Conservation (phyloP, 2,888 invertebrate species). For the Drosophila flavopinicola region DNA sequence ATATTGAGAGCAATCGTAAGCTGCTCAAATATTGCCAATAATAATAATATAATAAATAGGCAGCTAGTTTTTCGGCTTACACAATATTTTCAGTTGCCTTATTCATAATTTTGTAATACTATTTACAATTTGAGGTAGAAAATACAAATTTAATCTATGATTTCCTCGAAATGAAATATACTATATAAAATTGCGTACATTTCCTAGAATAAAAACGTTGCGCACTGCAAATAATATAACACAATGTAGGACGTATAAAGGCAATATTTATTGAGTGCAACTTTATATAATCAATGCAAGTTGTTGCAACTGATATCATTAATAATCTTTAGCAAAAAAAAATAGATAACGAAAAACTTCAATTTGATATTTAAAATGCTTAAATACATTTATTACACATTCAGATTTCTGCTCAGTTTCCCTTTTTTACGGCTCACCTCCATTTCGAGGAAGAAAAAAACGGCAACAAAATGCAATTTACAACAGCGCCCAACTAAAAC, state of each 20-base stretch:
- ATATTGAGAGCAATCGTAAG: slow-evolving; percentile 4
- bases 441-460: slow-evolving; percentile 4
- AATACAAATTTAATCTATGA: slow-evolving; percentile 1
- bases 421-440: neutral
- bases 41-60: too few relatives aligned
- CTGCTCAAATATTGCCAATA: too few relatives aligned
- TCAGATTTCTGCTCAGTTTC: neutral
- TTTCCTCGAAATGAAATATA: neutral
- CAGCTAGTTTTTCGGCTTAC: too few relatives aligned
- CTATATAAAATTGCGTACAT: too few relatives aligned
- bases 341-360: neutral
- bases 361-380: neutral
- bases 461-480: slow-evolving; percentile 28
- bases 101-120: too few relatives aligned
- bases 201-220: neutral
- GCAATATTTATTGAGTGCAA: neutral
- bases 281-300: too few relatives aligned
- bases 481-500: slow-evolving; percentile 20
- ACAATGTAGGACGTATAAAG: too few relatives aligned
- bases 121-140: too few relatives aligned
- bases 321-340: neutral
- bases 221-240: too few relatives aligned
- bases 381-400: slow-evolving; percentile 9
- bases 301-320: neutral
- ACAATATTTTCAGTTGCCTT: too few relatives aligned